phyloP scores from a whole-genome alignment of 2,797 vertebrate species.

The Sylvilagus floridanus region DNA sequence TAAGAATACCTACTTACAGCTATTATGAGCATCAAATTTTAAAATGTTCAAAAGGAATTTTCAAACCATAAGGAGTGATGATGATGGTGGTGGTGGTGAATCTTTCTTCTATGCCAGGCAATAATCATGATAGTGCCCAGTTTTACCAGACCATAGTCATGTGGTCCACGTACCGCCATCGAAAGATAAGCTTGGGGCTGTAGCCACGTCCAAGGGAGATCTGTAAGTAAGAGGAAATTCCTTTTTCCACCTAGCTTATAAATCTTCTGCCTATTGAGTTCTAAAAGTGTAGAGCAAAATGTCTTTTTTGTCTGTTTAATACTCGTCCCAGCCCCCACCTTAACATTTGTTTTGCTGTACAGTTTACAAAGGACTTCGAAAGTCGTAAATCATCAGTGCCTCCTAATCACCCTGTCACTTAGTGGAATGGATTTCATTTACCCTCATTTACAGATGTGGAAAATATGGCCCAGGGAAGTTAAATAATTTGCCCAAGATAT shows the following conservation, averaged over 20 bases:
- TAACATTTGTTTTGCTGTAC: slow-evolving; percentile 72
- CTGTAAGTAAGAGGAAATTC: slow-evolving; percentile 58
- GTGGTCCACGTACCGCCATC: neutral
- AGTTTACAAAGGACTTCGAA: slow-evolving; percentile 64
- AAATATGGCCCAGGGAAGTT: neutral
- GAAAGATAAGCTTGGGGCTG: slow-evolving; percentile 11
- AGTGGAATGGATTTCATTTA: slow-evolving; percentile 52
- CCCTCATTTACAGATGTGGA: slow-evolving; percentile 42
- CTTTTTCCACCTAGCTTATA: slow-evolving; percentile 61
- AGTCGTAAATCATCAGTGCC: slow-evolving; percentile 62
- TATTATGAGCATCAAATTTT: neutral
- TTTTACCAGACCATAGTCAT: slow-evolving; percentile 2
- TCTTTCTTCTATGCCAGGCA: slow-evolving; percentile 28
- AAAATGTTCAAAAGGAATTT: neutral
- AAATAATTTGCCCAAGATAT: slow-evolving; percentile 34
- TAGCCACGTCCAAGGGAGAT: slow-evolving; percentile 60
- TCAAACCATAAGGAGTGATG: neutral
- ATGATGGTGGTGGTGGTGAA: neutral
- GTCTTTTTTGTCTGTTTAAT: slow-evolving; percentile 71
- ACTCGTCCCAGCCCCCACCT: slow-evolving; percentile 3
- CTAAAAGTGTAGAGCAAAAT: slow-evolving; percentile 73
- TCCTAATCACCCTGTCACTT: slow-evolving; percentile 49
- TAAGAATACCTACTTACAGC: neutral
- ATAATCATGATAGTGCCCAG: neutral
- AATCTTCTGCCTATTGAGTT: slow-evolving; percentile 78